These are phyloP conservation scores for Hyposoter dolosus DNA, from an alignment of 2,888 invertebrate genomes.

Conservation along the genomic window DNA sequence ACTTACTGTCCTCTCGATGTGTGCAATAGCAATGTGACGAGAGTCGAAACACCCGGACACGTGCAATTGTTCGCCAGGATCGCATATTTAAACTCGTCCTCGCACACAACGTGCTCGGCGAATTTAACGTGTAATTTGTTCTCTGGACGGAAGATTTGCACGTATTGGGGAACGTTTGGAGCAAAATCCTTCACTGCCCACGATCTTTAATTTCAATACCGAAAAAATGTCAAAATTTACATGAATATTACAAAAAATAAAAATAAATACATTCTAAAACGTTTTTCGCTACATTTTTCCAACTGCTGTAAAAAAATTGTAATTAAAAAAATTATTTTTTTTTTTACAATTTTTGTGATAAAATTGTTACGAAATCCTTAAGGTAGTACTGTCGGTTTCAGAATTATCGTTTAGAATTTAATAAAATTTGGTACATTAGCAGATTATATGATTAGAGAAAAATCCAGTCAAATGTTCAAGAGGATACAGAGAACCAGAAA, in stretches of 20 bases:
- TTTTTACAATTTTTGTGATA: too few relatives aligned
- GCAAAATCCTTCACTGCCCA: constrained; percentile 99
- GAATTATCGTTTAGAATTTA: too few relatives aligned
- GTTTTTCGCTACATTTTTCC: not conserved
- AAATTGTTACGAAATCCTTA: too few relatives aligned
- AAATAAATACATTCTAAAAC: not conserved
- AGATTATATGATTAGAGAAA: too few relatives aligned
- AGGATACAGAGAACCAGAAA: too few relatives aligned
- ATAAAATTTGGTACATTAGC: too few relatives aligned
- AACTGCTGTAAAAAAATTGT: not conserved
- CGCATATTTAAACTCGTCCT: constrained; percentile 99
- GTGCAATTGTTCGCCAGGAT: constrained; percentile 99
- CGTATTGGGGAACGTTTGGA: constrained; percentile 98
- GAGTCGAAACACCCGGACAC: constrained; percentile 98
- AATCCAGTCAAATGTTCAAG: too few relatives aligned
- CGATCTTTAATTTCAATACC: constrained; percentile 87
- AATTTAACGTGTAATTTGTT: constrained; percentile 99
- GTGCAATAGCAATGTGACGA: constrained; percentile 97
- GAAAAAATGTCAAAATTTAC: constrained; percentile 23
- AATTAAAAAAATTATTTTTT: not conserved
- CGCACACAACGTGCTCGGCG: constrained; percentile 99
- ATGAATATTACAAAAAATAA: constrained; percentile 6
- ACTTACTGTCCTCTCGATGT: constrained; percentile 99
- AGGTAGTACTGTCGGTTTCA: too few relatives aligned
- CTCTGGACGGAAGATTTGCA: constrained; percentile 99